Base-by-base conservation (phyloP, 2,888 invertebrate species). In the Muschampia plurimacula region DNA sequence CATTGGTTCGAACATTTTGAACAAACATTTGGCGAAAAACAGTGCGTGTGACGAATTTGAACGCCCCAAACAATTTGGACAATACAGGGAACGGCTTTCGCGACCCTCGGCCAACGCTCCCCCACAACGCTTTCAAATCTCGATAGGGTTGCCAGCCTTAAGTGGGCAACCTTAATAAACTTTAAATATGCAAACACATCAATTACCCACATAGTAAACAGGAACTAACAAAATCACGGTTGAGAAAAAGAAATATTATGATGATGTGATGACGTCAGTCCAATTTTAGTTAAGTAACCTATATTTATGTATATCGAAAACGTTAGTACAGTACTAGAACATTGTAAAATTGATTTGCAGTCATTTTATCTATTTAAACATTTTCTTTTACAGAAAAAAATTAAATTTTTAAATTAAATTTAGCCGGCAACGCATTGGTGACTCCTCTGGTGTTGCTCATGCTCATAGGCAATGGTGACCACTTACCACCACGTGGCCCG, bases 1-100 rank as follows among this genome's bases (percentile, higher is more conserved):
- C 22, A 55, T 22, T 55, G n/a, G 55, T 55, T 55, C 22, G 55
- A 55, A 22, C 22, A 55, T 55, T 57, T 57, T 7, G 59, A 84
- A 86, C 84, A 84, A 86, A 86, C 83, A 82, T 83, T 84, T 81
- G 83, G 83, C 80, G 82, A 80, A 83, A 83, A 85, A 81, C 82
- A 86, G 85, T 82, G 86, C 87, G 83, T 86, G 86, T 83, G 84
- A 85, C 83, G 85, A 88, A 88, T 90, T 90, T 87, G 83, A 86
- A 88, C 86, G 86, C 87, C 85, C 83, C 85, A 83, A 87, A 86
- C 89, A 86, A 87, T 88, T 89, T 86, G 83, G 83, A 89, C 89
- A 89, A 88, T 87, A 84, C 84, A 83, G 78, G 75, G 81, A 83
- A 80, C 83, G 84, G 86, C 83, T 84, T 83, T 32, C 77, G 79